A percentile compares a stretch with the other conserved stretches of the same genome.
Evolutionary conservation across 2,113 vertebrate genomes (phyloP).

Genomic region (Apistogramma diplotaenia): DNA sequence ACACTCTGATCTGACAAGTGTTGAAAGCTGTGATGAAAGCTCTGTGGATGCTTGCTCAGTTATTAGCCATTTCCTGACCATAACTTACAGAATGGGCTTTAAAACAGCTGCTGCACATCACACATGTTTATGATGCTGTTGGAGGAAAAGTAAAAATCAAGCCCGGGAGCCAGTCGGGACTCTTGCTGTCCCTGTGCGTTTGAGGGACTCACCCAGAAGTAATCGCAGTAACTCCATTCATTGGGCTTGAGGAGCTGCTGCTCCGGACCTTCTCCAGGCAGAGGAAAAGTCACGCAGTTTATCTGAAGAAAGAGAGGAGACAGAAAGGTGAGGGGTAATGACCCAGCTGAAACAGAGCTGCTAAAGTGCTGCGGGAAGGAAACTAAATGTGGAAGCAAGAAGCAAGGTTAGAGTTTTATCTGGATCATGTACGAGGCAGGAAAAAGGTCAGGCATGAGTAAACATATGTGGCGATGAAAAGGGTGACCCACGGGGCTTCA

Average conservation of each 20-base stretch:
- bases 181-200: background rate
- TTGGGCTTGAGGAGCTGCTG: conserved; percentile 95
- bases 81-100: background rate
- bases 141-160: background rate
- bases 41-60: background rate
- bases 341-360: background rate
- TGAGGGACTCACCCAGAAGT: conserved; percentile 90
- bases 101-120: background rate
- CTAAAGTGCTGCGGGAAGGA: background rate
- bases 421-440: conserved; percentile 5
- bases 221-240: conserved; percentile 99
- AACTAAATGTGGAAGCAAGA: background rate
- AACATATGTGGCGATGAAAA: conserved; percentile 12
- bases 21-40: no score
- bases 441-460: conserved; percentile 53
- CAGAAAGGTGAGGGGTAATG: background rate
- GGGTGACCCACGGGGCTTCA: conserved; percentile 18
- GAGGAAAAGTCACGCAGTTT: conserved; percentile 96
- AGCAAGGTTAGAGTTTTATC: background rate
- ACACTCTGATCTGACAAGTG: no score
- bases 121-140: background rate
- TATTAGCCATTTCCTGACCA: background rate
- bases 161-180: background rate
- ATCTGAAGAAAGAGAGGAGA: conserved; percentile 75
- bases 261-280: conserved; percentile 87